Percentiles rank a stretch among this genome's conserved stretches.
Evolutionary conservation across 2,888 invertebrate genomes (phyloP).

Genomic region (Yponomeuta sedellus): DNA sequence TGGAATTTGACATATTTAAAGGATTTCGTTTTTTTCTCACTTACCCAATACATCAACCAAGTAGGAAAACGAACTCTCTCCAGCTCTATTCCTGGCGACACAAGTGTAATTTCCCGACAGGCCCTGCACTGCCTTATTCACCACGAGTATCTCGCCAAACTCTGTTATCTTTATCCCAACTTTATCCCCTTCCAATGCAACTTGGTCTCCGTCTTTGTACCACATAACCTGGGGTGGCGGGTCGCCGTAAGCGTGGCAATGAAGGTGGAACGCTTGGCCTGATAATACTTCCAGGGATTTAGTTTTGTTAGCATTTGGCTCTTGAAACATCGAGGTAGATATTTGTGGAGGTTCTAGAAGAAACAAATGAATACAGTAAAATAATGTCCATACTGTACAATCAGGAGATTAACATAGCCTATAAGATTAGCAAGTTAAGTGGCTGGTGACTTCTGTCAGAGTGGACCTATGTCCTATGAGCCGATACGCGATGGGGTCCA

Average conservation of each 20-base stretch:
- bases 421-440: too few species aligned
- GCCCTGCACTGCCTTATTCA: constrained; percentile 38
- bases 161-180: constrained; percentile 52
- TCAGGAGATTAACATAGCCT: too few species aligned
- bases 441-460: too few species aligned
- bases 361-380: neutral
- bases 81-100: constrained; percentile 75
- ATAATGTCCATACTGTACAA: too few species aligned
- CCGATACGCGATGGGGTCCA: too few species aligned
- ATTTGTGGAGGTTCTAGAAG: constrained; percentile 64
- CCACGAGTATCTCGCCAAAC: constrained; percentile 53
- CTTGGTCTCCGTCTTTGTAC: constrained; percentile 68
- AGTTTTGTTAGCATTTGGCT: constrained; percentile 27
- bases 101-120: constrained; percentile 77
- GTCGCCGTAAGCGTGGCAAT: constrained; percentile 77
- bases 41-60: constrained; percentile 65
- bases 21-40: constrained; percentile 20
- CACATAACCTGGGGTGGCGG: constrained; percentile 78
- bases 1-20: too few species aligned
- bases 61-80: constrained; percentile 59
- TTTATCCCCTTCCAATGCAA: constrained; percentile 66
- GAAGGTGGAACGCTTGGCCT: constrained; percentile 60
- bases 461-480: too few species aligned
- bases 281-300: constrained; percentile 49
- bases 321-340: constrained; percentile 44